Base-by-base conservation (phyloP, 2,113 vertebrate genomes). In the Chloropsis hardwickii region DNA sequence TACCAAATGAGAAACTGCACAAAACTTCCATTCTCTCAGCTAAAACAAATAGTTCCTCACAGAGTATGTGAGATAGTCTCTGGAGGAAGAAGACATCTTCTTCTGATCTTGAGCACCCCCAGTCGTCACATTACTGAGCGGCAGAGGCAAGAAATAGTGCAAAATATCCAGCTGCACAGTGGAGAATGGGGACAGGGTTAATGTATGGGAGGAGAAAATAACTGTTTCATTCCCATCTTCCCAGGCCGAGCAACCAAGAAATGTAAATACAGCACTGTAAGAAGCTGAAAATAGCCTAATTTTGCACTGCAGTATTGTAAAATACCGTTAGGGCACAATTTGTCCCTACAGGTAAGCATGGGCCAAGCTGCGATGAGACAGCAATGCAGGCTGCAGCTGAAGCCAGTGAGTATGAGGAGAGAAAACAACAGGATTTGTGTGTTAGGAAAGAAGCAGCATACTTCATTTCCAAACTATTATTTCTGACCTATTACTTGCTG, bases 31-130 rank as follows among this genome's bases (percentile, higher is more conserved):
- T 95, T 93, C 82, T 72, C 82, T 90, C 87, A 85, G 51, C 39
- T 88, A 89, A 93, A 92, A 90, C 82, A 91, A 94, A 92, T 11
- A 95, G 92, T 33, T 94, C 90, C 86, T 93, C 12, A 1, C 37
- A 92, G 72, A 96, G 15, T n/a, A 82, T 50, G 58, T 23, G 37
- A 92, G 73, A 84, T 3, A 81, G 60, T 77, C 89, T 86, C 91
- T 70, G 80, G 91, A 94, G 89, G 71, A 86, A 90, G 78, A 85
- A 61, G 69, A 81, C 85, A 66, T 92, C 89, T 80, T 93, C 67
- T 92, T 92, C 88, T 90, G 85, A 96, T 93, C 87, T 96, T 95
- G 92, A 96, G 95, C 95, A 94, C 94, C 94, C 95, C 73, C 95
- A 83, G 84, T 92, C 3, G 86, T 88, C 96, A 91, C 85, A 96